Evolutionary conservation across 2,113 vertebrate species (phyloP), one percentile per base, ranked within the genome.

Genomic region (Rhagologus leucostigma): DNA sequence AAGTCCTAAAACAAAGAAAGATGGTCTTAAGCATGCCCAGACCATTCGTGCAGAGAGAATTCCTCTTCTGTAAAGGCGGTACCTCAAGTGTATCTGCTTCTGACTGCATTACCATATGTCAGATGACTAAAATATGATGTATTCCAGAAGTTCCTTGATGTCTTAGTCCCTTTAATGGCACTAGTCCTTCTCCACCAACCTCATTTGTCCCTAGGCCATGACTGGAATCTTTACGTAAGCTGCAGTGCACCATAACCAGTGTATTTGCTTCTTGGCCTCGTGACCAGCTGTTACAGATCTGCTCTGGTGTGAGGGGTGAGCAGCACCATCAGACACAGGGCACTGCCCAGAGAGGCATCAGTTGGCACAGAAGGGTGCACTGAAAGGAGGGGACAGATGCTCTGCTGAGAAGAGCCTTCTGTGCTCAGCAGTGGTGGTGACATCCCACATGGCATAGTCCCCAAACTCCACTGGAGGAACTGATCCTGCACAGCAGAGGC

Each of bases 291-390:
- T 56, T 50, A 33, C 16, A 60, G 41, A 16, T 37, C 17, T 52
- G 6, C 16, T 49, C 39, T 20, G 42, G 13, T 41, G 27, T 26
- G 62, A 37, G 3, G 5, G 49, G 15, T 16, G 56, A 57, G 21
- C 32, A 47, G 59, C 14, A 9, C n/a, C 60, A 10, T 1, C 13
- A 6, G 44, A 9, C 52, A 56, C 17, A 56, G 33, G 17, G 13
- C 16, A 9, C 41, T 29, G 37, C 30, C 37, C 35, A 7, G 0
- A 4, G 37, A 75, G 27, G 46, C 35, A 73, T 42, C 29, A 30
- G 18, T 0, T 35, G 60, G 22, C 35, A 41, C 22, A 35, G 30
- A 56, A 63, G 12, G 33, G 14, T 3, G 1, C 5, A 17, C 9
- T 39, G 81, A 57, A 68, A n/a, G 11, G 16, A n/a, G 16, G 7